phyloP scores from a whole-genome alignment of 1,140 invertebrate genomes.

The Camponotus floridanus region DNA sequence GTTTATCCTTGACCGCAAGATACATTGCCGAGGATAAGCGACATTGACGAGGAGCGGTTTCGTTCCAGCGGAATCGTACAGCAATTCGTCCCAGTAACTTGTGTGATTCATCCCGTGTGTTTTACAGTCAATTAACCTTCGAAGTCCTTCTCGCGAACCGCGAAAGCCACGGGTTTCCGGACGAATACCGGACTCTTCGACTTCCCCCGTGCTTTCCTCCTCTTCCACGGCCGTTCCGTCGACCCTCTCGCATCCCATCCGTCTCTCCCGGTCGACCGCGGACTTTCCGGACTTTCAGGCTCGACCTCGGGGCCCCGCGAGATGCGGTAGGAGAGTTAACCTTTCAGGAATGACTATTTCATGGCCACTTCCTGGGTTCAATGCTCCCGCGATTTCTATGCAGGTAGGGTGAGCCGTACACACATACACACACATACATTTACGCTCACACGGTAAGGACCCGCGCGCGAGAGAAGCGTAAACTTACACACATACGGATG shows the following conservation, averaged over 20 bases:
- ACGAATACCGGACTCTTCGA: constrained; percentile 28
- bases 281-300: constrained; percentile 76
- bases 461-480: constrained; percentile 58
- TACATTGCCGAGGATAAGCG: not conserved
- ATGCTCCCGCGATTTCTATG: constrained; percentile 83
- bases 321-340: constrained; percentile 81
- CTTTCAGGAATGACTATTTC: constrained; percentile 84
- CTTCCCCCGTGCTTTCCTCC: constrained; percentile 29
- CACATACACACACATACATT: constrained; percentile 38
- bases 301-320: constrained; percentile 75
- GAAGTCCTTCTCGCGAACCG: constrained; percentile 41
- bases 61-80: constrained; percentile 53
- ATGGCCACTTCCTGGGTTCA: constrained; percentile 85
- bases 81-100: constrained; percentile 34
- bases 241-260: constrained; percentile 64
- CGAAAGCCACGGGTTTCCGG: constrained; percentile 35
- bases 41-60: constrained; percentile 37
- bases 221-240: constrained; percentile 41
- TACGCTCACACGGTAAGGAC: constrained; percentile 43
- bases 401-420: constrained; percentile 74
- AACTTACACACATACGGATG: constrained; percentile 67
- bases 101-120: constrained; percentile 51
- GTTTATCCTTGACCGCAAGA: constrained; percentile 35
- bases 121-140: constrained; percentile 62
- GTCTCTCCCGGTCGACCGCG: constrained; percentile 68